Percentiles rank a stretch among this genome's conserved stretches.
These are phyloP conservation scores for Corythoichthys intestinalis DNA, from an alignment of 2,113 vertebrate genomes.

Conservation along the genomic window DNA sequence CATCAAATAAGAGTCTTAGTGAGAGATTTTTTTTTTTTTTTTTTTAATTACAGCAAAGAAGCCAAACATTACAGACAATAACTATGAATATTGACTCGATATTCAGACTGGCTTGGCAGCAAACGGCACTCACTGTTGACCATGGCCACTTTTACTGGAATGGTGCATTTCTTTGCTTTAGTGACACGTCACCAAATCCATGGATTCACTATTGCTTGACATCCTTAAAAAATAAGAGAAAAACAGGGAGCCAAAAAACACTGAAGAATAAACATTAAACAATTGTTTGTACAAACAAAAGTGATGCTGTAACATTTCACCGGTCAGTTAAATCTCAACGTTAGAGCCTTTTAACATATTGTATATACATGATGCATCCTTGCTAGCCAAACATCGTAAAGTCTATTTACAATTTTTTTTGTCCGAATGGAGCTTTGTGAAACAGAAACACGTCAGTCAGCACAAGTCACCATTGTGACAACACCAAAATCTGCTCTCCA, in stretches of 20 bases:
- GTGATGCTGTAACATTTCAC: conserved; percentile 38
- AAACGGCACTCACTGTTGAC: conserved; percentile 39
- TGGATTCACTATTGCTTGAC: not conserved
- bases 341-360: conserved; percentile 40
- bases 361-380: conserved; percentile 49
- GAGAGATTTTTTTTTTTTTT: conserved; percentile 60
- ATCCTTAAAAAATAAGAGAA: conserved; percentile 8
- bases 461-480: conserved; percentile 8
- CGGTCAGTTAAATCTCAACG: conserved; percentile 41
- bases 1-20: conserved; percentile 24
- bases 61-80: conserved; percentile 72
- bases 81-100: conserved; percentile 52
- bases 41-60: conserved; percentile 71
- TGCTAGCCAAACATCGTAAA: conserved; percentile 27
- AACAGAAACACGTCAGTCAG: conserved; percentile 41
- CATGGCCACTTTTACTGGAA: conserved; percentile 20
- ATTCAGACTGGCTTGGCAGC: conserved; percentile 43
- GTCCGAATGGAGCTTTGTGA: conserved; percentile 29
- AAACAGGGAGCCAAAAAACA: conserved; percentile 16
- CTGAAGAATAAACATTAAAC: conserved; percentile 14
- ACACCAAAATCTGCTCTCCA: conserved; percentile 35
- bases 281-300: conserved; percentile 47
- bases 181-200: not conserved
- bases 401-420: conserved; percentile 57
- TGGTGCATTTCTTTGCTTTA: not conserved